Evolutionary conservation across 2,113 vertebrate genomes (phyloP), one percentile per base, ranked within the genome.

Genomic region (Plestiodon gilberti): DNA sequence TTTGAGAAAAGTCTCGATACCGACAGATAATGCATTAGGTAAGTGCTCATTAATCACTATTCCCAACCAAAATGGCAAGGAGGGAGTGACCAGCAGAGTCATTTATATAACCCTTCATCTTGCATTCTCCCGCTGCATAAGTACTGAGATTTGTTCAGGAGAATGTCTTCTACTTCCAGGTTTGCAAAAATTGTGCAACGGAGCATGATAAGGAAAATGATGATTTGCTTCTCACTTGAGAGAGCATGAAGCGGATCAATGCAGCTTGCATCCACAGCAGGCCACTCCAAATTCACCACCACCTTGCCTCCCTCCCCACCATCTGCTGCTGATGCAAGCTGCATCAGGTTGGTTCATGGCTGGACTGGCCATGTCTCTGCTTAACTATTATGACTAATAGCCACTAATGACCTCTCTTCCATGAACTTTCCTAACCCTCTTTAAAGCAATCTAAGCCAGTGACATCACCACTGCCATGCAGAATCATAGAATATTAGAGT

Each of bases 1-100:
- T 64, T 69, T 97, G 73, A 96, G 95, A 83, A 96, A 96, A 85
- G 90, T 86, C 1, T 97, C 96, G 13, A 83, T 96, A 35, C 89
- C 95, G 35, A 91, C 95, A 6, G 95, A 95, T 2, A 80, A 88
- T 75, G 80, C 87, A 33, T 83, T 90, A 57, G 88, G 94, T 95
- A 82, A 94, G 93, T 88, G 2, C 52, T 3, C 77, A 74, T 38
- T 17, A 4, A 38, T 0, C 2, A 0, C 0, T 2, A 55, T 23
- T 1, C 3, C 0, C 7, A 20, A 0, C 38, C 79, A 55, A 86
- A 48, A 22, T 80, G 82, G 0, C 30, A 70, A 71, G 89, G 1
- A 89, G 23, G 28, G 71, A 20, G 10, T 64, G 11, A 64, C 35
- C 30, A 77, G 14, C 3, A 71, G 40, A 70, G 22, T 1, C 38